Conservation (phyloP, 1,140 invertebrate genomes). For the Danaus plexippus region DNA sequence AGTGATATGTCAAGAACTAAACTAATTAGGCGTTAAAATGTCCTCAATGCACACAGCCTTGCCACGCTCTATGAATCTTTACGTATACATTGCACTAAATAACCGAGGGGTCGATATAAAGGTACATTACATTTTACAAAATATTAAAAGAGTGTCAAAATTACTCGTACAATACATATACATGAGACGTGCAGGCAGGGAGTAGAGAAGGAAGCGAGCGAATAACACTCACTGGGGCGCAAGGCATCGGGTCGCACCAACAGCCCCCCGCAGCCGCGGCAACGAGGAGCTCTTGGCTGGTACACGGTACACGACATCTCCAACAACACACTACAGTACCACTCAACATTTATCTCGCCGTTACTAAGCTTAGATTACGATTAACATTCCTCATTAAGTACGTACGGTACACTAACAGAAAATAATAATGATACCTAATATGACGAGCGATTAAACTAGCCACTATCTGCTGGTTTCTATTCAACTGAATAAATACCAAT, state of each 20-base stretch:
- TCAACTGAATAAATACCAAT: constrained; percentile 66
- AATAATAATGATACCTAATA: constrained; percentile 63
- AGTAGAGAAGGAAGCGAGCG: constrained; percentile 39
- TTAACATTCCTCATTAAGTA: constrained; percentile 65
- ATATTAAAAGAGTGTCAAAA: constrained; percentile 65
- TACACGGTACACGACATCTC: constrained; percentile 47
- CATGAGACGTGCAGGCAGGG: constrained; percentile 64
- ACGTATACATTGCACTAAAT: constrained; percentile 66
- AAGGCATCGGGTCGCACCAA: constrained; percentile 38
- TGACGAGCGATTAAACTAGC: constrained; percentile 69
- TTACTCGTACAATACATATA: constrained; percentile 61
- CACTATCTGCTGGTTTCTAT: constrained; percentile 70
- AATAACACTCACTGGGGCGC: constrained; percentile 45
- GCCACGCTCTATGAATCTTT: constrained; percentile 75
- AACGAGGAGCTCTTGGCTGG: constrained; percentile 47
- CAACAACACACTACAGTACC: constrained; percentile 68
- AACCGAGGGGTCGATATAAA: constrained; percentile 62
- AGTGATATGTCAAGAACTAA: constrained; percentile 65
- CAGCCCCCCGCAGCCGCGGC: constrained; percentile 40
- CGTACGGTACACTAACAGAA: constrained; percentile 60
- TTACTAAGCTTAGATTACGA: constrained; percentile 65
- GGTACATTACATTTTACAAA: constrained; percentile 64
- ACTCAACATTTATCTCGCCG: constrained; percentile 66
- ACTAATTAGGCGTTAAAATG: constrained; percentile 69
- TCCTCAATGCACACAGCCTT: constrained; percentile 78